Conservation (phyloP, 2,797 vertebrate genomes). For the Decapterus maruadsi region DNA sequence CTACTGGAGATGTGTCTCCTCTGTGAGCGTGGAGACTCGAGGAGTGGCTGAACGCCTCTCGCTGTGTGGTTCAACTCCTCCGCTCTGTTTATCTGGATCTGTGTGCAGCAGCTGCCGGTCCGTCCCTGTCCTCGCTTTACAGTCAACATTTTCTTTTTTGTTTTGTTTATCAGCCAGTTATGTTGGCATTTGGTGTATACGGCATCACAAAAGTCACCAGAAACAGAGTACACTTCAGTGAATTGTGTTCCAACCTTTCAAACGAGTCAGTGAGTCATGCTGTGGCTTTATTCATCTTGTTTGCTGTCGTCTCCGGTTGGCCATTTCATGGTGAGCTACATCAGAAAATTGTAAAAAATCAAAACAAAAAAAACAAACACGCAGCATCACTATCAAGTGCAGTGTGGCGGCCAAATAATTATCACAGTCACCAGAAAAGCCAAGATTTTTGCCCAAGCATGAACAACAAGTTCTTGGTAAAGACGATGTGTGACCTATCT, state of each 20-base stretch:
- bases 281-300: not conserved
- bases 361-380: not conserved
- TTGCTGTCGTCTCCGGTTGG: not conserved
- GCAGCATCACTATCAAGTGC: not conserved
- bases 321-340: not conserved
- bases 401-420: not conserved
- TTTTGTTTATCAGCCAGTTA: not conserved
- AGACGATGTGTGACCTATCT: constrained; percentile 63
- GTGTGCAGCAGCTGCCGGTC: constrained; percentile 40
- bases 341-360: constrained; percentile 8
- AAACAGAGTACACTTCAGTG: not conserved
- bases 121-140: constrained; percentile 25
- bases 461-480: constrained; percentile 40
- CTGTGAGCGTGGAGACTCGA: constrained; percentile 38
- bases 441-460: constrained; percentile 3
- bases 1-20: constrained; percentile 60
- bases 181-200: not conserved
- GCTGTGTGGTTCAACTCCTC: constrained; percentile 42
- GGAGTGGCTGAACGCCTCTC: constrained; percentile 56
- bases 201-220: constrained; percentile 10
- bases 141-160: not conserved
- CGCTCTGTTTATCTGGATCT: constrained; percentile 50
- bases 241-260: not conserved
- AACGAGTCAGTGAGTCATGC: too few species aligned
- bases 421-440: constrained; percentile 16